A percentile compares a stretch with the other conserved stretches of the same genome.
These are phyloP conservation scores for Piprites chloris DNA, from an alignment of 2,113 vertebrate species.

Conservation along the genomic window DNA sequence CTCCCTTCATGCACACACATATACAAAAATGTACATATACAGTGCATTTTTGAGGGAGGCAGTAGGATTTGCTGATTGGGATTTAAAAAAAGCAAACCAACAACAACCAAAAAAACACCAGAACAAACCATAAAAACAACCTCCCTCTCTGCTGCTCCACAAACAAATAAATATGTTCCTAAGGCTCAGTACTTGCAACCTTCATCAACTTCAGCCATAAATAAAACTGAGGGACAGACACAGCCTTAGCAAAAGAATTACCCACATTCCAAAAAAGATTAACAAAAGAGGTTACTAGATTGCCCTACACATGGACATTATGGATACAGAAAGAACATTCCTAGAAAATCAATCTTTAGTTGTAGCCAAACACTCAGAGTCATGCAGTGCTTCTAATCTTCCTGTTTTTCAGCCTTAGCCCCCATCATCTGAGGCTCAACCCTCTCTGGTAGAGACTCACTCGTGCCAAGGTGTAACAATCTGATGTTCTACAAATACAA, in stretches of 20 bases:
- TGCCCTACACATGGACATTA: no score
- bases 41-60: neutral
- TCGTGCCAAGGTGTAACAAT: neutral
- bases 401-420: neutral
- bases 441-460: neutral
- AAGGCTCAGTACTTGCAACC: neutral
- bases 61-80: neutral
- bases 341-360: neutral
- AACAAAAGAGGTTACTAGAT: neutral
- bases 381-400: neutral
- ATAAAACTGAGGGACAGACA: neutral
- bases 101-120: neutral
- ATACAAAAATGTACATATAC: neutral
- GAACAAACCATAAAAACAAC: neutral
- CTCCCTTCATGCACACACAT: neutral
- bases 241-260: neutral
- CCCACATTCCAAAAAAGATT: neutral
- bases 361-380: neutral
- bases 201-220: neutral
- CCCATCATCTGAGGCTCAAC: neutral
- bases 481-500: neutral
- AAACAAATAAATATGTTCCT: neutral
- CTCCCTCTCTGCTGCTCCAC: accelerated
- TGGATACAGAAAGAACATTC: neutral
- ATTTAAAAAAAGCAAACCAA: neutral